These are phyloP conservation scores for Tenthredo amoena DNA, from an alignment of 2,888 invertebrate species.

Conservation along the genomic window DNA sequence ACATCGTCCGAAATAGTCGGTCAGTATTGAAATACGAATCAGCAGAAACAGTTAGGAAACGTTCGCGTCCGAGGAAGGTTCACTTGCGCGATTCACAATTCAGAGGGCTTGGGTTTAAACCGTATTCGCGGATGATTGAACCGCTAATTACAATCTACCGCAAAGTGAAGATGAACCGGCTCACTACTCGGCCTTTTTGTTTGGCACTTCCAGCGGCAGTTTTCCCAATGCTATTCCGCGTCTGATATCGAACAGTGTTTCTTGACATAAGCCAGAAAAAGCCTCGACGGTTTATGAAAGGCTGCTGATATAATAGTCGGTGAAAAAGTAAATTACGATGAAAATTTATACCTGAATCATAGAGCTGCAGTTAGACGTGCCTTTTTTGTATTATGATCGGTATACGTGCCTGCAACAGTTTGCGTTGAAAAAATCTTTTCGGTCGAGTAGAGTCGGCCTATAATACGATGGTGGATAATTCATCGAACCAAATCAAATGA, in stretches of 20 bases:
- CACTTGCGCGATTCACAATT: not conserved
- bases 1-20: conserved; percentile 18
- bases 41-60: conserved; percentile 42
- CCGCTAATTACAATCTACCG: conserved; percentile 26
- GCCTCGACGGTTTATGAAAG: not conserved
- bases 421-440: not conserved
- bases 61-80: not conserved
- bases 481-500: conserved; percentile 27
- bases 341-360: not conserved
- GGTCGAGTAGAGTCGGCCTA: not conserved
- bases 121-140: conserved; percentile 21
- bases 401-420: not conserved
- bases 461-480: not conserved
- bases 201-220: not conserved
- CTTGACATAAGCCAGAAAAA: not conserved
- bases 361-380: not conserved
- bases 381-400: not conserved
- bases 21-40: conserved; percentile 4
- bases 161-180: conserved; percentile 34
- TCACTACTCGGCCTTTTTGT: not conserved
- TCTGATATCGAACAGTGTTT: not conserved
- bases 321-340: not conserved
- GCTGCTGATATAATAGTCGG: not conserved
- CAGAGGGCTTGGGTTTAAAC: not conserved
- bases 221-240: not conserved